Base-by-base conservation (phyloP, 1,140 invertebrate species). In the Drosophila micromelanica region DNA sequence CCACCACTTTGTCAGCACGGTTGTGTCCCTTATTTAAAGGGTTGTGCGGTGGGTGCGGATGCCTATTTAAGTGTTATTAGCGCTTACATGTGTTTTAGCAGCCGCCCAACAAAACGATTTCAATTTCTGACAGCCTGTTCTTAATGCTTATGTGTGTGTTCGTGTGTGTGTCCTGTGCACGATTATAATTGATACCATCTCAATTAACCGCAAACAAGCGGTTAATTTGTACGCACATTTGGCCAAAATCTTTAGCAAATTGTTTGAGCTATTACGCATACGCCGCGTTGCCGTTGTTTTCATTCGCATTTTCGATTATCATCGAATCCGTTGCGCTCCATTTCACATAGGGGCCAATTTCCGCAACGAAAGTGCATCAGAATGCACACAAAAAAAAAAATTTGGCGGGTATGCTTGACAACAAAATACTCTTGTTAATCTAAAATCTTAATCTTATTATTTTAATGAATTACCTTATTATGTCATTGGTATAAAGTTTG, bases 181-280 rank as follows among this genome's bases (percentile, higher is more conserved):
- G 76, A 77, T 79, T 89, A 82, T 89, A 87, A 82, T 87, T 87
- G 89, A 87, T 89, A 89, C 82, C 69, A 90, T 80, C 85, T 89
- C 80, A 90, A 89, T 89, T 90, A 90, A 90, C 85, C 85, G 75
- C 85, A 80, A 90, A 90, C 80, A 85, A 74, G 85, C 77, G 80
- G 85, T 90, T 90, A 85, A 90, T 85, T 90, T 90, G 80, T 80
- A 71, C 63, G 45, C 72, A 59, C 72, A 74, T 69, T 74, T 56
- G 27, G 62, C 45, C 45, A 35, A 76, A 43, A 56, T 76, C 65
- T 61, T 38, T 35, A 7, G 37, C 56, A 73, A 65, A 49, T 43
- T 55, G 56, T 72, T 73, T 65, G 68, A 59, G 42, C 70, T 56
- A 48, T 64, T 45, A 73, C 79, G 74, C 55, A 82, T 78, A 78